Evolutionary conservation across 2,113 vertebrate genomes (phyloP).

Genomic region (Grus americana): DNA sequence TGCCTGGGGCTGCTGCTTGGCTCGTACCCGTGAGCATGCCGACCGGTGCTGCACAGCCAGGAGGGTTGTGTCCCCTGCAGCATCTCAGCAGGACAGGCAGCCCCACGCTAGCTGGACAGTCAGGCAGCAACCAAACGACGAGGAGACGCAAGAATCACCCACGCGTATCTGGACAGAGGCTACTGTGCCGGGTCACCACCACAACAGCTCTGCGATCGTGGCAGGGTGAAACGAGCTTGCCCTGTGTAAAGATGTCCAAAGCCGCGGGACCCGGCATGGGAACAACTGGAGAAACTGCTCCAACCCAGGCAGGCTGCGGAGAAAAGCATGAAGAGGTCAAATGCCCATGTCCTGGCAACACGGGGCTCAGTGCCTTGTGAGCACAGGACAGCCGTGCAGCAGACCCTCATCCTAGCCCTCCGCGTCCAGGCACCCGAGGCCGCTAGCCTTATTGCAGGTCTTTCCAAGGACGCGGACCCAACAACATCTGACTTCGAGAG

Average conservation of each 20-base stretch:
- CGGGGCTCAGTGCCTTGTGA: neutral
- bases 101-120: neutral
- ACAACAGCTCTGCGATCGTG: fast-evolving
- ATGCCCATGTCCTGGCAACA: neutral
- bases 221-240: neutral
- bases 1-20: neutral
- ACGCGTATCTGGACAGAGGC: neutral
- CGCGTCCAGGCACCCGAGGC: fast-evolving
- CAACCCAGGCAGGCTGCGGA: neutral
- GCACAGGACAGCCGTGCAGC: neutral
- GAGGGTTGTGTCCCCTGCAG: neutral
- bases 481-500: neutral
- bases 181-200: neutral
- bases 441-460: neutral
- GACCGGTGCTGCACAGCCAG: neutral
- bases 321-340: fast-evolving
- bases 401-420: neutral
- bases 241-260: neutral
- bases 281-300: neutral
- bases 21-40: fast-evolving
- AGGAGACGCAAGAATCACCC: neutral
- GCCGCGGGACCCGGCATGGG: neutral
- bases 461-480: neutral
- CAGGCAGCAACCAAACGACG: neutral
- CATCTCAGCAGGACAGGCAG: neutral